Evolutionary conservation across 2,113 vertebrate species (phyloP).

Genomic region (Grallaria varia): DNA sequence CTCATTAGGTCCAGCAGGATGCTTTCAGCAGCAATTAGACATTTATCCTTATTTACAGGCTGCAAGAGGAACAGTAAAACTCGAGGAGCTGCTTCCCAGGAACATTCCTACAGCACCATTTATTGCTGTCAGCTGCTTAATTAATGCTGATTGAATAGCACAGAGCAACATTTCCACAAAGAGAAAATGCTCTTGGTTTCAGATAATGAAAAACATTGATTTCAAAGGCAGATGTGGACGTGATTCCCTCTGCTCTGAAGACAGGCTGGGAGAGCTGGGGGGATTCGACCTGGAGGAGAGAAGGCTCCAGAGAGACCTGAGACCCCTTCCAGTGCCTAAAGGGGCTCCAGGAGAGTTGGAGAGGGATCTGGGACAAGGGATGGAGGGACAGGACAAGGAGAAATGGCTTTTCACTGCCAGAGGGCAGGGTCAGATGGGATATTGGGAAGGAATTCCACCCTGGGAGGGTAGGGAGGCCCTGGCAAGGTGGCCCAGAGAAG

Average conservation of each 20-base stretch:
- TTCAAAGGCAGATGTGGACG: background rate
- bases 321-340: background rate
- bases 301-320: background rate
- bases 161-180: background rate
- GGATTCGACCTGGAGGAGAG: background rate
- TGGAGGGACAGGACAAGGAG: background rate
- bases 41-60: conserved; percentile 44
- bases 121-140: conserved; percentile 3
- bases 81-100: background rate
- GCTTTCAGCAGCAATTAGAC: conserved; percentile 42
- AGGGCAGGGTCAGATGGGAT: background rate
- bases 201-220: background rate
- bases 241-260: background rate
- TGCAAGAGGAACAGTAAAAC: conserved; percentile 31
- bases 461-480: background rate
- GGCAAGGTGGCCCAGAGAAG: background rate
- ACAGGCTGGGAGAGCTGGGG: background rate
- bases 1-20: conserved; percentile 7
- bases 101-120: background rate
- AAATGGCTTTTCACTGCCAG: background rate
- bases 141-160: conserved; percentile 17
- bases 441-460: background rate
- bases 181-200: background rate
- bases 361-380: background rate
- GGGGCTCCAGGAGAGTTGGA: background rate